Percentiles rank a stretch among this genome's conserved stretches.
Evolutionary conservation across 2,797 vertebrate species (phyloP).

Genomic region (Phyllotis vaccarum): DNA sequence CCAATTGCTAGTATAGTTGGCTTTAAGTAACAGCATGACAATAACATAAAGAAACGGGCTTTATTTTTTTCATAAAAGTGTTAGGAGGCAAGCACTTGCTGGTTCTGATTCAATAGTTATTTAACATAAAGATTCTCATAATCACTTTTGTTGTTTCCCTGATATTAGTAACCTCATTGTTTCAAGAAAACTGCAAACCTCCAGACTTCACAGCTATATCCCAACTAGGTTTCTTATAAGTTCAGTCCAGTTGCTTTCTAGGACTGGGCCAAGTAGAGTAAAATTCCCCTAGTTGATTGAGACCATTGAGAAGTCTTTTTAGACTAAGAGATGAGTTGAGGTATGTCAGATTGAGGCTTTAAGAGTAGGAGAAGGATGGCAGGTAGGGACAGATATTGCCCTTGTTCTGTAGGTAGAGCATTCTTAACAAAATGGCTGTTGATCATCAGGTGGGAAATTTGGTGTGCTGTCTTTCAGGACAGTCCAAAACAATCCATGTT

Average conservation of each 20-base stretch:
- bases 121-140: not conserved
- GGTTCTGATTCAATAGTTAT: not conserved
- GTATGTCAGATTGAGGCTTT: not conserved
- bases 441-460: not conserved
- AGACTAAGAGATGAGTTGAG: not conserved
- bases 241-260: not conserved
- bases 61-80: constrained; percentile 30
- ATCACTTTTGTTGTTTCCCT: not conserved
- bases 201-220: not conserved
- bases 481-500: not conserved
- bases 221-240: constrained; percentile 3
- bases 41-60: not conserved
- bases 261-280: not conserved
- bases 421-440: not conserved
- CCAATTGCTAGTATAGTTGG: not conserved
- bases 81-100: not conserved
- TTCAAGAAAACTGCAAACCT: constrained; percentile 15
- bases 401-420: not conserved
- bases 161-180: not conserved
- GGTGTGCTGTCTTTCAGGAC: not conserved
- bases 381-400: not conserved
- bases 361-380: not conserved
- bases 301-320: not conserved
- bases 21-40: not conserved
- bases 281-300: not conserved